phyloP scores from a whole-genome alignment of 2,797 vertebrate genomes.

The Fratercula arctica region DNA sequence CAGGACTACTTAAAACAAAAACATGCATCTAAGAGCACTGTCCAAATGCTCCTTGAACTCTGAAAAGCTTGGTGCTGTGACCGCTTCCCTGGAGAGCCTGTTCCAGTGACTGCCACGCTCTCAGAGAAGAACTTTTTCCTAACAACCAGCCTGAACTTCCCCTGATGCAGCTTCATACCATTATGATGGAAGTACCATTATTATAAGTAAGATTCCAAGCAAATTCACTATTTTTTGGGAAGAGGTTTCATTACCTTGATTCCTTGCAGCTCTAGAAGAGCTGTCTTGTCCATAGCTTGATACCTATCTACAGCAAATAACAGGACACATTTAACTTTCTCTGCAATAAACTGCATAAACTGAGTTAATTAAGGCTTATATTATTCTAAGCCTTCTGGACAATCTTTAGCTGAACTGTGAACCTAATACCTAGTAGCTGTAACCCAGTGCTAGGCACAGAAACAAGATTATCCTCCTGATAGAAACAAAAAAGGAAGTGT shows the following conservation, averaged over 20 bases:
- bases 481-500: neutral
- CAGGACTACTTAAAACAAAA: neutral
- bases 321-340: neutral
- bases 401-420: neutral
- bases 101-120: neutral
- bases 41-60: neutral
- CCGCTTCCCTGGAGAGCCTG: neutral
- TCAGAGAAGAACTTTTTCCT: neutral
- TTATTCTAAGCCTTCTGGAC: neutral
- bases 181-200: neutral
- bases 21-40: accelerated
- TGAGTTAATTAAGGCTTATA: neutral
- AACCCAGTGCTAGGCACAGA: neutral
- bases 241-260: neutral
- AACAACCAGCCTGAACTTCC: neutral
- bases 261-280: neutral
- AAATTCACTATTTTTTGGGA: neutral
- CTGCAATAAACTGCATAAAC: neutral
- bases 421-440: neutral
- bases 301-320: neutral
- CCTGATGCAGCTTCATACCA: neutral
- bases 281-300: neutral
- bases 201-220: neutral
- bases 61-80: neutral
- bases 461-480: neutral